A percentile compares a stretch with the other conserved stretches of the same genome.
These are phyloP conservation scores for Stenchaetothrips biformis DNA, from an alignment of 2,888 invertebrate species.

Conservation along the genomic window DNA sequence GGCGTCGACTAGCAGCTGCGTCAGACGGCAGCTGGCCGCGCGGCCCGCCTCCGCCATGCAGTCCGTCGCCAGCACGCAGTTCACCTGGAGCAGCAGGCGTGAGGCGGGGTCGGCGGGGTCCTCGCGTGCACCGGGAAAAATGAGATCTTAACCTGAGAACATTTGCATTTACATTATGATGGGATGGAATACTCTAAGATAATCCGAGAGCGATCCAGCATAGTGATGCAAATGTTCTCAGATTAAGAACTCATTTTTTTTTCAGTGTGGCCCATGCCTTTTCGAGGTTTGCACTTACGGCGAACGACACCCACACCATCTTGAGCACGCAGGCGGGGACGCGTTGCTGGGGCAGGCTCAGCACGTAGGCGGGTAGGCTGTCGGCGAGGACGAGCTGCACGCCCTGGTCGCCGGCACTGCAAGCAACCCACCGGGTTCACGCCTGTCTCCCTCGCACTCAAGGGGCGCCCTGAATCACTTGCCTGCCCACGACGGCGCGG, in stretches of 20 bases:
- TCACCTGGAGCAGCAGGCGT: background rate
- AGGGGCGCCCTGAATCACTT: too few relatives aligned
- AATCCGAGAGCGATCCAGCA: too few relatives aligned
- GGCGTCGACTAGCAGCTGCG: background rate
- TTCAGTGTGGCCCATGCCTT: too few relatives aligned
- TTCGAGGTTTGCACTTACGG: background rate
- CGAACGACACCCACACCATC: background rate
- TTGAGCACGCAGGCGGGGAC: background rate
- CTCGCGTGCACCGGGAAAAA: background rate
- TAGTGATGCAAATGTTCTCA: too few relatives aligned
- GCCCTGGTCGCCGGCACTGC: background rate
- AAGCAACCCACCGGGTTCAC: background rate
- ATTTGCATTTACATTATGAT: too few relatives aligned
- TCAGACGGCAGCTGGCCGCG: background rate
- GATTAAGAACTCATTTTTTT: too few relatives aligned
- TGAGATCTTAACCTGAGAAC: too few relatives aligned
- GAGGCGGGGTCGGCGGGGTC: background rate
- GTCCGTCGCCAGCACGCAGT: background rate
- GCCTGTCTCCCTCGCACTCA: background rate
- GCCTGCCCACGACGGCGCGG: background rate
- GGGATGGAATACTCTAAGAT: too few relatives aligned
- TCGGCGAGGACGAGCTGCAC: background rate
- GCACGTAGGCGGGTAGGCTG: background rate
- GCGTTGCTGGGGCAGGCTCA: background rate
- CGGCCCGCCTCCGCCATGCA: background rate